Conservation (phyloP, 2,888 invertebrate species). For the Syrista parreyssii region DNA sequence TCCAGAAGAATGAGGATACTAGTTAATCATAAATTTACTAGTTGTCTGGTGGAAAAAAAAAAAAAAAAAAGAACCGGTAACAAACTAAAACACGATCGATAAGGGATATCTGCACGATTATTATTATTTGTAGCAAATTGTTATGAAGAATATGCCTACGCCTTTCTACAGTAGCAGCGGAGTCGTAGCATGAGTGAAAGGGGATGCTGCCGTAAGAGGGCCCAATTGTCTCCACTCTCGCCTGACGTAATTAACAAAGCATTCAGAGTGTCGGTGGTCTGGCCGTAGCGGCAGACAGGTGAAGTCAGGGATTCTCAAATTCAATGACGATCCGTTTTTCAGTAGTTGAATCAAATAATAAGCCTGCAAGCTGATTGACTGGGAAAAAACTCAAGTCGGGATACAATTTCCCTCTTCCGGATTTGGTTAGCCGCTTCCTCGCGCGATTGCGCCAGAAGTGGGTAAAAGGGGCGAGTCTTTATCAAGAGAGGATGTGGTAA, state of each 20-base stretch:
- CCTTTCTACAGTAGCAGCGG: too few species aligned
- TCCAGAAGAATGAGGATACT: too few species aligned
- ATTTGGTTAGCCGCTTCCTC: constrained; percentile 53
- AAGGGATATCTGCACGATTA: too few species aligned
- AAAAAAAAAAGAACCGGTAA: too few species aligned
- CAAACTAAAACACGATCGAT: too few species aligned
- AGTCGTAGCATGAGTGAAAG: not conserved
- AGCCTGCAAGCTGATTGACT: too few species aligned
- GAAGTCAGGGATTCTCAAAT: constrained; percentile 40
- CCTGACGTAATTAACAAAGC: constrained; percentile 50
- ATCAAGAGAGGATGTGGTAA: constrained; percentile 45
- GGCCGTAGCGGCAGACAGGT: constrained; percentile 41
- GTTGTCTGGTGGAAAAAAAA: too few species aligned
- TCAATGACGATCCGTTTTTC: not conserved
- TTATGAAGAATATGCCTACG: too few species aligned
- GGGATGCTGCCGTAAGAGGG: constrained; percentile 23
- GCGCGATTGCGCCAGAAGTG: constrained; percentile 19
- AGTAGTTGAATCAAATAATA: too few species aligned
- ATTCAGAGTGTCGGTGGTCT: constrained; percentile 7
- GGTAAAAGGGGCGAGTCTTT: constrained; percentile 21
- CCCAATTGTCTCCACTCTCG: constrained; percentile 18
- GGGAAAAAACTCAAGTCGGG: too few species aligned
- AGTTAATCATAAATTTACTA: too few species aligned
- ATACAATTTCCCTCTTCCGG: constrained; percentile 39
- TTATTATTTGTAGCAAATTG: too few species aligned